phyloP scores from a whole-genome alignment of 2,797 vertebrate genomes.

The Molothrus ater region DNA sequence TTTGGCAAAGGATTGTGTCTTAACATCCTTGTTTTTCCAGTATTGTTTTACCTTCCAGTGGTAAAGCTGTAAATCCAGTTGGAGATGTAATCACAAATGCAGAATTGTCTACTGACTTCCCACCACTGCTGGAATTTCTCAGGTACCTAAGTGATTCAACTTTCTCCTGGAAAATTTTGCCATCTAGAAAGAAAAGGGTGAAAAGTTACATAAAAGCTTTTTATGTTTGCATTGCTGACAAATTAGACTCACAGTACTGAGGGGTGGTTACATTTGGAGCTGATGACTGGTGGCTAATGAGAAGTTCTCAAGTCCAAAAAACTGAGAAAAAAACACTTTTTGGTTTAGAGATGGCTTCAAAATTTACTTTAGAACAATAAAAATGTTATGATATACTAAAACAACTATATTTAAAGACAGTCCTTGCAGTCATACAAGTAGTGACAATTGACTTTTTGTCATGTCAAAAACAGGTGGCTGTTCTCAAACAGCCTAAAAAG shows the following conservation, averaged over 20 bases:
- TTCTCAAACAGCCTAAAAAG: neutral
- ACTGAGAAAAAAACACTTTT: neutral
- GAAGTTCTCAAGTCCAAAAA: neutral
- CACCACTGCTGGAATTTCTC: conserved; percentile 87
- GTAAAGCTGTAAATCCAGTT: conserved; percentile 80
- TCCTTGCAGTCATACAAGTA: neutral
- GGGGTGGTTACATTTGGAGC: neutral
- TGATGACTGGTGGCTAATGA: neutral
- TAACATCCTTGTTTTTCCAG: neutral
- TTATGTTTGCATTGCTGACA: neutral
- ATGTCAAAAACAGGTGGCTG: neutral
- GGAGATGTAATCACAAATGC: conserved; percentile 82
- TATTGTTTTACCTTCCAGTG: conserved; percentile 80
- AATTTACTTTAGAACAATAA: neutral
- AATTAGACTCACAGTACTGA: neutral
- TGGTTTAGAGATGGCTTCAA: neutral
- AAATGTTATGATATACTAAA: neutral
- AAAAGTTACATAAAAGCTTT: neutral
- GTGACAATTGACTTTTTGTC: neutral
- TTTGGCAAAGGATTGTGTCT: neutral
- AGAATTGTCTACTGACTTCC: conserved; percentile 83
- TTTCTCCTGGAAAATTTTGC: conserved; percentile 95
- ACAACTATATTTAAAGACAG: neutral
- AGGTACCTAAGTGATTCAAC: conserved; percentile 91
- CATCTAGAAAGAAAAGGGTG: conserved; percentile 79